Conservation (phyloP, 2,888 invertebrate species). For the Meta bourneti region DNA sequence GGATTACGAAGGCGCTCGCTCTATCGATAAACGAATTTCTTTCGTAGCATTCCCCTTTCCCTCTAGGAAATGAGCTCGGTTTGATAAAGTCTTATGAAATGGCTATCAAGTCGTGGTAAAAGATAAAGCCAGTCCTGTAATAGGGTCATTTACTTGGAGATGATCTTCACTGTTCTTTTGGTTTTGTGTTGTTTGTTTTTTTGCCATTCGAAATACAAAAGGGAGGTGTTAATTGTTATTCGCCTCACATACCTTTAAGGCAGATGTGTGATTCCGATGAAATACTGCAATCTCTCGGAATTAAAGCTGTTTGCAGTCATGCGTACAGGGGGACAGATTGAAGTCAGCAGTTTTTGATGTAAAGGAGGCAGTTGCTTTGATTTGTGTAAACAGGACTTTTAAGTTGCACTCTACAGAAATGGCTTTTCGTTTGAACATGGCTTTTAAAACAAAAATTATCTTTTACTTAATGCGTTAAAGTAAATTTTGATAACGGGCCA, state of each 20-base stretch:
- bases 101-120: slow-evolving; percentile 29
- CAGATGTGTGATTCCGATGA: slow-evolving; percentile 31
- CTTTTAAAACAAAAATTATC: too few relatives aligned
- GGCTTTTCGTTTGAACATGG: too few relatives aligned
- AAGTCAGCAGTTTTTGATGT: background rate
- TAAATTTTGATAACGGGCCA: too few relatives aligned
- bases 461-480: too few relatives aligned
- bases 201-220: slow-evolving; percentile 36
- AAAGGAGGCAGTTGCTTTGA: slow-evolving; percentile 6
- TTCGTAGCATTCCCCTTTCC: background rate
- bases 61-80: background rate
- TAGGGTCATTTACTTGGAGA: slow-evolving; percentile 45
- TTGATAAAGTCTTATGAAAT: slow-evolving; percentile 41
- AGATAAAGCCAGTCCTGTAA: slow-evolving; percentile 35
- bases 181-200: slow-evolving; percentile 6
- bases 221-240: slow-evolving; percentile 51
- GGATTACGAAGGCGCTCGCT: slow-evolving; percentile 2
- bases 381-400: background rate
- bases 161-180: slow-evolving; percentile 24
- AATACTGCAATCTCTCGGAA: slow-evolving; percentile 38
- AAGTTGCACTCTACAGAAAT: too few relatives aligned
- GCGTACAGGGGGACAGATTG: background rate
- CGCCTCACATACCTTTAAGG: slow-evolving; percentile 18
- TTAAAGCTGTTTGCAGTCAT: slow-evolving; percentile 30
- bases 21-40: background rate